phyloP scores from a whole-genome alignment of 2,888 invertebrate genomes.

The Drosophila infuscata region DNA sequence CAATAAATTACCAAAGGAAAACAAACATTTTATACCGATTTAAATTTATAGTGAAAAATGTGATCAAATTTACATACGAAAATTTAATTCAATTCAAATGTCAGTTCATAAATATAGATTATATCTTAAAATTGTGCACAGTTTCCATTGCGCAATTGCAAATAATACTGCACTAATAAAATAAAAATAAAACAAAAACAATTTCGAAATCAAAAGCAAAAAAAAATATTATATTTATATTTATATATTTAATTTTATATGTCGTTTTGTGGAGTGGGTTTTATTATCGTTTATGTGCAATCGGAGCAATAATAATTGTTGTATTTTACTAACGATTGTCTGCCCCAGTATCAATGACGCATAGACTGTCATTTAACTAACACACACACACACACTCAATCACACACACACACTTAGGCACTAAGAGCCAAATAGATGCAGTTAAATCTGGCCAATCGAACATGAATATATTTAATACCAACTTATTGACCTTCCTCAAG shows the following conservation, averaged over 20 bases:
- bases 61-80: neutral
- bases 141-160: neutral
- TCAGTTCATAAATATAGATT: conserved; percentile 6
- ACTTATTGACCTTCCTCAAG: conserved; percentile 24
- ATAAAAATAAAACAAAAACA: conserved; percentile 38
- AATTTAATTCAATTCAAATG: neutral
- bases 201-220: conserved; percentile 59
- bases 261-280: conserved; percentile 6
- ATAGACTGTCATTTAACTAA: conserved; percentile 52
- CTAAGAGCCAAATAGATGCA: conserved; percentile 11
- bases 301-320: conserved; percentile 40
- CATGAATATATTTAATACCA: conserved; percentile 26
- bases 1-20: neutral
- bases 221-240: conserved; percentile 59
- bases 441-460: neutral
- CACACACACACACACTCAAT: conserved; percentile 2
- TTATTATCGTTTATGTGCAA: conserved; percentile 13
- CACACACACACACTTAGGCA: neutral
- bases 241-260: conserved; percentile 40
- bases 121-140: neutral
- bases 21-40: neutral
- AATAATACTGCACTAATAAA: neutral
- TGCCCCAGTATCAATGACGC: conserved; percentile 50
- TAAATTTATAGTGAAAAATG: neutral
- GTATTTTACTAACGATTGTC: conserved; percentile 38